Conservation (phyloP, 2,797 vertebrate genomes). For the Enteromius mattozi region DNA sequence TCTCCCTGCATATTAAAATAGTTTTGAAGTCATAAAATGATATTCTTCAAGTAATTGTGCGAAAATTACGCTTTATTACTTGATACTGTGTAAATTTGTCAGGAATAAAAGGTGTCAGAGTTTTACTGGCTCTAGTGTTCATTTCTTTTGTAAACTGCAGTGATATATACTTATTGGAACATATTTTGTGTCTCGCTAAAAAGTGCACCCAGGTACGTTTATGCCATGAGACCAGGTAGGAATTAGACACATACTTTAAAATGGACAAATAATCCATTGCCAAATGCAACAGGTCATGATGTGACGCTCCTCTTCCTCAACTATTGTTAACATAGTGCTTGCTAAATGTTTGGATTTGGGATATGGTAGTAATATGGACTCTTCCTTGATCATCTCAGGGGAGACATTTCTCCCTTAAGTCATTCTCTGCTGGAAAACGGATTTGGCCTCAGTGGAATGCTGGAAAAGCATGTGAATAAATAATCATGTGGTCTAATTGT, state of each 20-base stretch:
- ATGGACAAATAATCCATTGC: neutral
- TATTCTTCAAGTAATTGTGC: too few species aligned
- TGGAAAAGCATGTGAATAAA: conserved; percentile 9
- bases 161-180: too few species aligned
- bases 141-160: too few species aligned
- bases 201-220: too few species aligned
- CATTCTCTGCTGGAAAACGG: neutral
- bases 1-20: too few species aligned
- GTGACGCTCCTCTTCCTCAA: neutral
- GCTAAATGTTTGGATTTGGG: neutral
- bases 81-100: too few species aligned
- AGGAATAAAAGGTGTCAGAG: too few species aligned
- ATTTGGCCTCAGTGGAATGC: conserved; percentile 1
- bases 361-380: conserved; percentile 17
- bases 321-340: neutral
- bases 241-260: neutral
- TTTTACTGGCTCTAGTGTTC: too few species aligned
- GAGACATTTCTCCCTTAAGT: neutral
- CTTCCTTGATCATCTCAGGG: conserved; percentile 38
- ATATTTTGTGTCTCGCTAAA: too few species aligned
- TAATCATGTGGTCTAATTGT: neutral
- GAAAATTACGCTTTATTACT: too few species aligned
- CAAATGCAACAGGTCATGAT: neutral
- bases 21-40: too few species aligned
- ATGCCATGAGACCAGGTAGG: too few species aligned